phyloP scores from a whole-genome alignment of 1,140 invertebrate species.

The Drosophila sulfurigaster region DNA sequence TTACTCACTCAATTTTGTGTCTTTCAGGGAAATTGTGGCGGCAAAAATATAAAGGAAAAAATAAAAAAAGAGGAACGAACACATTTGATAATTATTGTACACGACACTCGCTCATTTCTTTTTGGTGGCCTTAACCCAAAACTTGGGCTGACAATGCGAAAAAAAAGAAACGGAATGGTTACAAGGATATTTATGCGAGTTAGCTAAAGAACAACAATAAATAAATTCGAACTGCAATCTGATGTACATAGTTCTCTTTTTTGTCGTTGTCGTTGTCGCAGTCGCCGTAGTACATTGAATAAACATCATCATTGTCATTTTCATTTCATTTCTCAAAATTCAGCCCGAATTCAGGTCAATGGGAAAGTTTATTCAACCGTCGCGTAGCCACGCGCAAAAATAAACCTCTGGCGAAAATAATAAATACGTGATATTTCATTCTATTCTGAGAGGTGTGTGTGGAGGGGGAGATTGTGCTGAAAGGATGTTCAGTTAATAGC shows the following conservation, averaged over 20 bases:
- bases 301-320: conserved; percentile 32
- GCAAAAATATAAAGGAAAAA: conserved; percentile 15
- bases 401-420: conserved; percentile 15
- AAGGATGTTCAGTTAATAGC: conserved; percentile 23
- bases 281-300: background rate
- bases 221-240: conserved; percentile 21
- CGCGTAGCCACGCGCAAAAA: conserved; percentile 23
- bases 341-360: conserved; percentile 47
- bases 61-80: too few relatives aligned
- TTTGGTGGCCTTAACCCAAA: conserved; percentile 43
- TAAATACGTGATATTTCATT: conserved; percentile 1
- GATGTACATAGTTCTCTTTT: background rate
- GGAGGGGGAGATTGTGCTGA: background rate
- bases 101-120: conserved; percentile 21
- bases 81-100: conserved; percentile 28
- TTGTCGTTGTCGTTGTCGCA: background rate
- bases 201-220: conserved; percentile 13
- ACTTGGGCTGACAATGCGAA: conserved; percentile 11
- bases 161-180: conserved; percentile 36
- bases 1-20: conserved; percentile 34
- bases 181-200: conserved; percentile 44
- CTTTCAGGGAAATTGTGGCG: background rate
- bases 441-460: background rate
- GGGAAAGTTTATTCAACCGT: conserved; percentile 54
- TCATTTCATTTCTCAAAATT: conserved; percentile 29